These are phyloP conservation scores for Chymomyza amoena DNA, from an alignment of 2,888 invertebrate species.

Conservation along the genomic window DNA sequence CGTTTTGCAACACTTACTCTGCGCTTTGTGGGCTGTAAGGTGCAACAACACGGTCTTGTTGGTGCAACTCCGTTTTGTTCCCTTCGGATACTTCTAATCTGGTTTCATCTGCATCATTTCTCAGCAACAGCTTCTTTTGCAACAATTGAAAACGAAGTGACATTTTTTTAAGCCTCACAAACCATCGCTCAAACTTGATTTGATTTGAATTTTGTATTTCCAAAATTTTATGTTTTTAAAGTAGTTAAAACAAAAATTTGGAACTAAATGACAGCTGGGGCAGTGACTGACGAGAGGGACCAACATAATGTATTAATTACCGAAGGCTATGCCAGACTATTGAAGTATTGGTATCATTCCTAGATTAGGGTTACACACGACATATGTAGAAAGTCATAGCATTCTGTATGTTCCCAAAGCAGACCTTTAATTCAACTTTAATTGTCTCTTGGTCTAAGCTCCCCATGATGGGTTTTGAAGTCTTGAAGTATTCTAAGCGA, in stretches of 20 bases:
- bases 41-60: constrained; percentile 82
- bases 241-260: not conserved
- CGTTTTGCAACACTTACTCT: constrained; percentile 86
- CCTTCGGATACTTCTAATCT: too few relatives aligned
- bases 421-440: too few relatives aligned
- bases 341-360: too few relatives aligned
- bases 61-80: too few relatives aligned
- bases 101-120: not conserved
- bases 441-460: too few relatives aligned
- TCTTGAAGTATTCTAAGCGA: too few relatives aligned
- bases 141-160: not conserved
- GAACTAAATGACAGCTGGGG: not conserved
- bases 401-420: too few relatives aligned
- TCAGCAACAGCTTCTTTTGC: not conserved
- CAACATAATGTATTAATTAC: too few relatives aligned
- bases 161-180: not conserved
- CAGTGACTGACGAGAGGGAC: not conserved
- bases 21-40: constrained; percentile 90
- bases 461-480: too few relatives aligned
- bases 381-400: too few relatives aligned
- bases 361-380: too few relatives aligned
- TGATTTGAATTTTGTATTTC: not conserved
- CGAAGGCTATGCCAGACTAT: too few relatives aligned
- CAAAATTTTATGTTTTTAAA: not conserved
- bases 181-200: not conserved